These are phyloP conservation scores for Lordiphosa stackelbergi DNA, from an alignment of 1,140 invertebrate species.

Conservation along the genomic window DNA sequence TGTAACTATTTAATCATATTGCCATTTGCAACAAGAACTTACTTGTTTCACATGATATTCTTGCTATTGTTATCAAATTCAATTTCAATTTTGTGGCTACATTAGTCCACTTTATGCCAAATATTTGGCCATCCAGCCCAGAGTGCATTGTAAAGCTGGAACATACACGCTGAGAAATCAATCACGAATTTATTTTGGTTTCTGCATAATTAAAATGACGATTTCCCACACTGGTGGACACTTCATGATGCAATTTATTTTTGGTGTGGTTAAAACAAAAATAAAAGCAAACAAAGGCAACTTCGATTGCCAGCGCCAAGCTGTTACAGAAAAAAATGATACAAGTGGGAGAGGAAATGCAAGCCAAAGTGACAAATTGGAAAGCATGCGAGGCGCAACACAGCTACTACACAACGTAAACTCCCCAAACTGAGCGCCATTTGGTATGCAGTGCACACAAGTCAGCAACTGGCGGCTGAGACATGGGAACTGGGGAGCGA, in stretches of 20 bases:
- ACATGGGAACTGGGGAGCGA: slow-evolving; percentile 17
- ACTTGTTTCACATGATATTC: no score
- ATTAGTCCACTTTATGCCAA: no score
- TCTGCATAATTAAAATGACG: slow-evolving; percentile 54
- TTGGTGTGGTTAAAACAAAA: slow-evolving; percentile 23
- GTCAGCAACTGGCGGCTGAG: slow-evolving; percentile 20
- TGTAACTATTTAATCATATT: no score
- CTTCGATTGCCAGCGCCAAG: slow-evolving; percentile 46
- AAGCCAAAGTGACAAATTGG: slow-evolving; percentile 62
- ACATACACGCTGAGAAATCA: no score
- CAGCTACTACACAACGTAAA: slow-evolving; percentile 18
- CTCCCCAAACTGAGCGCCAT: background rate
- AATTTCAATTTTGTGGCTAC: no score
- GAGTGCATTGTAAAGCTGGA: no score
- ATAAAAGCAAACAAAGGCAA: slow-evolving; percentile 22
- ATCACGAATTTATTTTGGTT: slow-evolving; percentile 16
- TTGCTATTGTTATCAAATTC: no score
- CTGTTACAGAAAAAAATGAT: slow-evolving; percentile 49
- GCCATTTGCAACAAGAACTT: no score
- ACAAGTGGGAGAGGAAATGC: slow-evolving; percentile 28
- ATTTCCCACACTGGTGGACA: slow-evolving; percentile 23
- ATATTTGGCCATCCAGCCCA: no score
- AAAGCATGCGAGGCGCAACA: slow-evolving; percentile 41
- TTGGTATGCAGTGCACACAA: slow-evolving; percentile 15
- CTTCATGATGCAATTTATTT: background rate